A percentile compares a stretch with the other conserved stretches of the same genome.
These are phyloP conservation scores for Rhyacichthys aspro DNA, from an alignment of 2,797 vertebrate genomes.

Conservation along the genomic window DNA sequence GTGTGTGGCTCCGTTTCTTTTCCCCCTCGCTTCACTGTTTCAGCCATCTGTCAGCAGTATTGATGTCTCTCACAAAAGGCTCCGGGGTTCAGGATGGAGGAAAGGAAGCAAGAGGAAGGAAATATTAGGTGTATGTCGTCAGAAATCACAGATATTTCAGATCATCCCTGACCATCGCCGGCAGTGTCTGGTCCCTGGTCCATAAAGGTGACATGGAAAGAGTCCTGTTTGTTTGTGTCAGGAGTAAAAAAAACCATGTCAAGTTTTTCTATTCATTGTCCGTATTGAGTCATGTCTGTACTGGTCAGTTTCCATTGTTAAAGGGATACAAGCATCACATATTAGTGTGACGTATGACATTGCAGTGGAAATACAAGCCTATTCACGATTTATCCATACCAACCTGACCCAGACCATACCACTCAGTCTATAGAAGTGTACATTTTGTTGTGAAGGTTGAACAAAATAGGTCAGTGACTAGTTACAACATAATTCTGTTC, in stretches of 20 bases:
- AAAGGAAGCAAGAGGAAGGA: constrained; percentile 43
- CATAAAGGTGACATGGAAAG: too few species aligned
- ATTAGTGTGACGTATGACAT: too few species aligned
- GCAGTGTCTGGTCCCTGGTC: not conserved
- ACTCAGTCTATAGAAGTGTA: too few species aligned
- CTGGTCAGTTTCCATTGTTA: too few species aligned
- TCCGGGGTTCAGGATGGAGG: constrained; percentile 53
- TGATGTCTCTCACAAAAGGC: constrained; percentile 72
- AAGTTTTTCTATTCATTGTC: too few species aligned
- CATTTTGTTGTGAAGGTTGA: not conserved
- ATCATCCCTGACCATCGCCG: constrained; percentile 11
- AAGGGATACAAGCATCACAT: too few species aligned
- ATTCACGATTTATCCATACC: too few species aligned
- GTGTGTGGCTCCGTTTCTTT: constrained; percentile 15
- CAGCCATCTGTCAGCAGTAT: constrained; percentile 66
- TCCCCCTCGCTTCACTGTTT: constrained; percentile 36
- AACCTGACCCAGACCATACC: too few species aligned
- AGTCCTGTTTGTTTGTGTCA: not conserved
- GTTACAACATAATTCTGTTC: not conserved
- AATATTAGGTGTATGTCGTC: constrained; percentile 55
- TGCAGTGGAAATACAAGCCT: too few species aligned
- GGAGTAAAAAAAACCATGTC: too few species aligned
- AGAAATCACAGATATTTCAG: constrained; percentile 47
- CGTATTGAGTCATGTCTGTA: too few species aligned
- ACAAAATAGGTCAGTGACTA: not conserved